Evolutionary conservation across 1,140 invertebrate genomes (phyloP).

Genomic region (Frieseomelitta varia): DNA sequence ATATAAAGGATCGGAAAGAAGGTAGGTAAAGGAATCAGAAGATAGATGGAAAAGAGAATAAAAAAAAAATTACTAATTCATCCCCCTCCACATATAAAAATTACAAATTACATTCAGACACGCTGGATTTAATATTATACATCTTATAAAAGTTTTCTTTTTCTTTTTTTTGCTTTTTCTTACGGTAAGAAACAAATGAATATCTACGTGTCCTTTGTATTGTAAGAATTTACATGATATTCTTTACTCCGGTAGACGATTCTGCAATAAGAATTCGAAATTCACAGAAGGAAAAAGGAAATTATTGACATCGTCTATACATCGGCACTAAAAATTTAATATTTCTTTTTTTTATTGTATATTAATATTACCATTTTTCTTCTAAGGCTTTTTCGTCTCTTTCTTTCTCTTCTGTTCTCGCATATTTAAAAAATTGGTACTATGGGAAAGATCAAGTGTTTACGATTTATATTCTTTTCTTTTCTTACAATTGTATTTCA

Average conservation of each 20-base stretch:
- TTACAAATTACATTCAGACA: slow-evolving; percentile 35
- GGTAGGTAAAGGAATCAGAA: not conserved
- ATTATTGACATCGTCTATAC: slow-evolving; percentile 21
- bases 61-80: slow-evolving; percentile 22
- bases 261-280: not conserved
- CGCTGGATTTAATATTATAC: slow-evolving; percentile 21
- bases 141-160: slow-evolving; percentile 39
- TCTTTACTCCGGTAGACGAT: not conserved
- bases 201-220: slow-evolving; percentile 32
- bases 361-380: slow-evolving; percentile 1
- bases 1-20: not conserved
- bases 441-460: slow-evolving; percentile 18
- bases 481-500: slow-evolving; percentile 51
- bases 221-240: slow-evolving; percentile 28
- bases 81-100: slow-evolving; percentile 53
- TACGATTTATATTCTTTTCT: not conserved
- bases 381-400: slow-evolving; percentile 17
- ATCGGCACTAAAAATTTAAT: slow-evolving; percentile 3
- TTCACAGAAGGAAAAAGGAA: slow-evolving; percentile 9
- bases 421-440: slow-evolving; percentile 25
- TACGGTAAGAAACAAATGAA: slow-evolving; percentile 14
- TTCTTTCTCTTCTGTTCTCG: not conserved
- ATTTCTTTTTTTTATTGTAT: not conserved
- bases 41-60: slow-evolving; percentile 38
- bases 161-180: not conserved